phyloP scores from a whole-genome alignment of 2,888 invertebrate species.

The Meloe dianella region DNA sequence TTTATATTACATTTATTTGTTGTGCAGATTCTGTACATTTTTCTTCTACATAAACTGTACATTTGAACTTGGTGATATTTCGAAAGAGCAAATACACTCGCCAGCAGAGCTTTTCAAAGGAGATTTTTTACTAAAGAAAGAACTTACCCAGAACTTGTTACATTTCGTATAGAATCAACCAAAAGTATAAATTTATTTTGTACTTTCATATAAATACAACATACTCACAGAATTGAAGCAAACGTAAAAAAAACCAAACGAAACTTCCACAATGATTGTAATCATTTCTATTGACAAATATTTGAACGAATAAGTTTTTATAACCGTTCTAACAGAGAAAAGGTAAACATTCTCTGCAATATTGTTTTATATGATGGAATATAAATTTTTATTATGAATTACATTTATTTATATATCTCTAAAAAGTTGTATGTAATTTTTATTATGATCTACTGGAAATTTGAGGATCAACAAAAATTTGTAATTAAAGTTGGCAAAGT shows the following conservation, averaged over 20 bases:
- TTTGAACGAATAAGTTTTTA: not conserved
- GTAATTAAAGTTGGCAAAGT: conserved; percentile 7
- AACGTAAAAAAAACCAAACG: not conserved
- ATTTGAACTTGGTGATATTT: conserved; percentile 9
- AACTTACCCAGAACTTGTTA: conserved; percentile 8
- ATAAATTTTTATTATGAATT: conserved; percentile 3
- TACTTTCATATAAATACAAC: conserved; percentile 25
- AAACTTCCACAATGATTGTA: not conserved
- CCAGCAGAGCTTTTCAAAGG: conserved; percentile 8
- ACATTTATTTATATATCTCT: no score
- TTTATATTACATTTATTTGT: conserved; percentile 7
- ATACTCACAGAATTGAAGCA: conserved; percentile 4
- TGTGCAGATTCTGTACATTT: not conserved
- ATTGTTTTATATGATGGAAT: not conserved
- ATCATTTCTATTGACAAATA: not conserved
- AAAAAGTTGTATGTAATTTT: conserved; percentile 9
- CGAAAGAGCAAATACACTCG: conserved; percentile 8
- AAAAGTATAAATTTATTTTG: conserved; percentile 6
- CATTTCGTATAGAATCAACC: not conserved
- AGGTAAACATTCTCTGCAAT: not conserved
- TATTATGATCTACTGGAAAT: conserved; percentile 8
- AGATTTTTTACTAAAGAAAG: not conserved
- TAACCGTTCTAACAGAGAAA: no score
- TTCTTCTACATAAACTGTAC: not conserved
- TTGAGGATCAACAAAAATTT: conserved; percentile 10